These are phyloP conservation scores for Tokudaia tokunoshimensis DNA, from an alignment of 2,797 vertebrate species.

Conservation along the genomic window DNA sequence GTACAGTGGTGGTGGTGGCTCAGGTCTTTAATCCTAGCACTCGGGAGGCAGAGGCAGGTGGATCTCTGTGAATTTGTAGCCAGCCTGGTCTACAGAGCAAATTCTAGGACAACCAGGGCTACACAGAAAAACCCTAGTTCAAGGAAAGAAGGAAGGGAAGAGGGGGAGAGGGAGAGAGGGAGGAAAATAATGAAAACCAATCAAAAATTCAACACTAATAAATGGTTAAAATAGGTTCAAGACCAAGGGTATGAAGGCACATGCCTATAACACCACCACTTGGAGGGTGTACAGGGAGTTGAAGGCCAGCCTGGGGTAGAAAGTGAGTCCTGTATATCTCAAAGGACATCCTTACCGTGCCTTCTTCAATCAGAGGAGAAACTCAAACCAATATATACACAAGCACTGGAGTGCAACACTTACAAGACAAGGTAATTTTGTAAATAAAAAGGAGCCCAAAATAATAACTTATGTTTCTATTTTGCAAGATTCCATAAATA, in stretches of 20 bases:
- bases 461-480: not conserved
- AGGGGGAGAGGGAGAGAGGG: not conserved
- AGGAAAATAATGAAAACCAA: not conserved
- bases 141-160: not conserved
- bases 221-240: not conserved
- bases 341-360: not conserved
- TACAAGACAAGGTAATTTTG: not conserved
- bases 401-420: not conserved
- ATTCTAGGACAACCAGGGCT: not conserved
- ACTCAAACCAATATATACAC: not conserved
- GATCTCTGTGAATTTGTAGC: not conserved
- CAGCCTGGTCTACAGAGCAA: not conserved
- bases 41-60: not conserved
- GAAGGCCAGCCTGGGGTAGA: not conserved
- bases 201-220: conserved; percentile 3
- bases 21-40: not conserved
- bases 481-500: conserved; percentile 6
- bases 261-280: not conserved
- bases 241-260: not conserved
- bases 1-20: not conserved
- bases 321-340: not conserved
- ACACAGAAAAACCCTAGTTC: not conserved
- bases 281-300: no score
- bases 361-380: not conserved
- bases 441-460: not conserved